phyloP scores from a whole-genome alignment of 2,888 invertebrate species.

The Lycia hirtaria region DNA sequence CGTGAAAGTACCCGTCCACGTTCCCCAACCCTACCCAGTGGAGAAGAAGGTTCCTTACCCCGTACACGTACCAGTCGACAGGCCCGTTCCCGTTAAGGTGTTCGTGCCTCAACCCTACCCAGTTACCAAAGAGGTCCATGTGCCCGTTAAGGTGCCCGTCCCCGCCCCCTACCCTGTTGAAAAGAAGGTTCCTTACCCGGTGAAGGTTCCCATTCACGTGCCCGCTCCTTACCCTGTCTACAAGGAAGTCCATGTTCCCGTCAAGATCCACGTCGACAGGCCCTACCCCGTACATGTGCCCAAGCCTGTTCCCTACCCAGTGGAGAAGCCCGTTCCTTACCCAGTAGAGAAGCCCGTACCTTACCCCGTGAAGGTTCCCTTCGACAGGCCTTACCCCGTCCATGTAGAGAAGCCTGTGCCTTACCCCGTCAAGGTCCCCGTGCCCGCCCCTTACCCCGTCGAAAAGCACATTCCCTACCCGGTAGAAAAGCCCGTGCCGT shows the following conservation, averaged over 20 bases:
- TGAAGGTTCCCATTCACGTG: slow-evolving; percentile 86
- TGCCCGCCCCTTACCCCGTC: slow-evolving; percentile 87
- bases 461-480: slow-evolving; percentile 87
- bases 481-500: slow-evolving; percentile 88
- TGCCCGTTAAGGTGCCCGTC: slow-evolving; percentile 88
- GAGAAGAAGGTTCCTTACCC: slow-evolving; percentile 86
- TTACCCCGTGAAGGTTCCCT: slow-evolving; percentile 86
- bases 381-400: slow-evolving; percentile 84
- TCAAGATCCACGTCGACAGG: slow-evolving; percentile 88
- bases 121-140: slow-evolving; percentile 87
- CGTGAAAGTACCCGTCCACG: slow-evolving; percentile 86
- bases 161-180: slow-evolving; percentile 89
- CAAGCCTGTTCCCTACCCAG: slow-evolving; percentile 87
- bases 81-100: slow-evolving; percentile 81
- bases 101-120: slow-evolving; percentile 86
- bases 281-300: slow-evolving; percentile 87
- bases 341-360: slow-evolving; percentile 73
- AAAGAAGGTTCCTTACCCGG: slow-evolving; percentile 88
- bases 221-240: slow-evolving; percentile 87
- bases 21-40: slow-evolving; percentile 90
- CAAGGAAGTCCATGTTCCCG: slow-evolving; percentile 85
- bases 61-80: slow-evolving; percentile 81
- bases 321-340: slow-evolving; percentile 85
- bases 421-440: slow-evolving; percentile 88
- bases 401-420: slow-evolving; percentile 76